Evolutionary conservation across 1,140 invertebrate genomes (phyloP).

Genomic region (Drosophila kurseongensis): DNA sequence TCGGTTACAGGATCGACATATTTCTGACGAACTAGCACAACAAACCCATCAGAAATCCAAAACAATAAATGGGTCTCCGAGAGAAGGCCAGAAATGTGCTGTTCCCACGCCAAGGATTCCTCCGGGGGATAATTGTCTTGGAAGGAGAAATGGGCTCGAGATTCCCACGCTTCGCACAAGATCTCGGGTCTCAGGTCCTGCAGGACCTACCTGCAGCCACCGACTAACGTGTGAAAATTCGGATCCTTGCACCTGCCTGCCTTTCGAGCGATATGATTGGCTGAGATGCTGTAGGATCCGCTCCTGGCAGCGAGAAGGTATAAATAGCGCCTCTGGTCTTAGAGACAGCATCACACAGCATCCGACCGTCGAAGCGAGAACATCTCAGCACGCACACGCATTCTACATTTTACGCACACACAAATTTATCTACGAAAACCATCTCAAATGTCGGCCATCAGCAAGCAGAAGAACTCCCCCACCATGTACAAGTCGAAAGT

Average conservation of each 20-base stretch:
- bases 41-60: slow-evolving; percentile 26
- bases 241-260: slow-evolving; percentile 64
- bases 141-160: slow-evolving; percentile 30
- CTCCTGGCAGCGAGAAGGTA: slow-evolving; percentile 40
- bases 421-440: slow-evolving; percentile 18
- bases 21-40: slow-evolving; percentile 43
- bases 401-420: slow-evolving; percentile 7
- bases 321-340: slow-evolving; percentile 63
- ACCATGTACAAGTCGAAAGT: slow-evolving; percentile 78
- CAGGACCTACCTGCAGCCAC: slow-evolving; percentile 63
- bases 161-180: slow-evolving; percentile 75
- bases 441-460: slow-evolving; percentile 58
- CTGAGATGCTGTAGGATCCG: slow-evolving; percentile 60
- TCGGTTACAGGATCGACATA: slow-evolving; percentile 42
- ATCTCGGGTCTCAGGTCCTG: slow-evolving; percentile 46
- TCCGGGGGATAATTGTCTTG: slow-evolving; percentile 57
- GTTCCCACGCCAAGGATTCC: slow-evolving; percentile 63
- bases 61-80: slow-evolving; percentile 33
- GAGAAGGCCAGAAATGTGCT: slow-evolving; percentile 36
- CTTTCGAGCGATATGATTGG: slow-evolving; percentile 60
- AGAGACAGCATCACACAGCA: slow-evolving; percentile 61
- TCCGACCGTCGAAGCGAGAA: slow-evolving; percentile 40
- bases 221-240: slow-evolving; percentile 76
- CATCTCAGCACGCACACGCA: slow-evolving; percentile 45
- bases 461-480: slow-evolving; percentile 54